Base-by-base conservation (phyloP, 1,140 invertebrate species). In the Drosophila murphyi region DNA sequence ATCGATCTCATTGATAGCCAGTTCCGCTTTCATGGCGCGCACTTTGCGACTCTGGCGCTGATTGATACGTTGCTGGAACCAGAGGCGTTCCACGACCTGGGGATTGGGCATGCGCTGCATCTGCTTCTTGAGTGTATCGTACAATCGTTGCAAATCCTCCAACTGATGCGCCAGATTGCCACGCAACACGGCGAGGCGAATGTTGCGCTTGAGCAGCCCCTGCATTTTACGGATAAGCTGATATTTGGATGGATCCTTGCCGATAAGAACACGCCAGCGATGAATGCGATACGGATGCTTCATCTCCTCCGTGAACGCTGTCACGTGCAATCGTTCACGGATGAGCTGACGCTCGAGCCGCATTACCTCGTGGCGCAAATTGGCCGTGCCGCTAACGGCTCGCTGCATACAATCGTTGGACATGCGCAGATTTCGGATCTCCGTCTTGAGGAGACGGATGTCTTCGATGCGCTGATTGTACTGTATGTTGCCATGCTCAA, bases 201-300 rank as follows among this genome's bases (percentile, higher is more conserved):
- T 62, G 35, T 87, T 87, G 1, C 73, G 72, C 47, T 76, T 88
- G 32, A 97, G 96, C 3, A 97, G 93, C 10, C 95, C 93, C 47
- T 95, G 95, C 2, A 96, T 94, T 90, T 96, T 96, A 71, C 94
- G 93, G 4, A 96, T 92, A 50, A 96, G 92, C 60, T 96, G 95
- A 47, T 94, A 95, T 3, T 94, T 94, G 34, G 93, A 93, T 1
- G 96, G 96, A 93, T 97, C 96, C 8, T 94, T 95, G 29, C 95
- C 96, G 93, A 95, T 92, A 3, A 97, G 92, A 88, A 96, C 94
- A 50, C 95, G 93, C 96, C 96, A 96, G 55, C 95, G 93, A 89
- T 97, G 97, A 76, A 97, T 95, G 92, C 97, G 97, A 69, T 96
- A 94, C 0, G 96, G 96, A 65, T 95, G 96, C 83, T 96, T 95